Conservation (phyloP, 2,888 invertebrate genomes). For the Drosophila neutralis region DNA sequence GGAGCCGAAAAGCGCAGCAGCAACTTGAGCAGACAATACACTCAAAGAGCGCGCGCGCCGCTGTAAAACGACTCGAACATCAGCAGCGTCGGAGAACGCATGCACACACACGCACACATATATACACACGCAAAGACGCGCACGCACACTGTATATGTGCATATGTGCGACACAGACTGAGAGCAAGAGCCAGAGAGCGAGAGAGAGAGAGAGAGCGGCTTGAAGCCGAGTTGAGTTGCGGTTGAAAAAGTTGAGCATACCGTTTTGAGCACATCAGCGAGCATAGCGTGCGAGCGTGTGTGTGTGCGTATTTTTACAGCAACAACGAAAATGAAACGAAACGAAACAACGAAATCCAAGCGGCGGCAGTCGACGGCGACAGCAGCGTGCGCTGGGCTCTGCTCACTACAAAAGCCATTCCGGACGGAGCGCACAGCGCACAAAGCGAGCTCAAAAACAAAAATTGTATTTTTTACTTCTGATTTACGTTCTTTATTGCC, state of each 20-base stretch:
- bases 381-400: slow-evolving; percentile 65
- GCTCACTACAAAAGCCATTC: slow-evolving; percentile 64
- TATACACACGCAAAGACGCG: slow-evolving; percentile 18
- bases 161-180: slow-evolving; percentile 5
- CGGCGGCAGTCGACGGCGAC: slow-evolving; percentile 69
- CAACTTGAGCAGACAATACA: slow-evolving; percentile 10
- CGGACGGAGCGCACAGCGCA: slow-evolving; percentile 58
- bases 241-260: slow-evolving; percentile 27
- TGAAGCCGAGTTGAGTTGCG: slow-evolving; percentile 44
- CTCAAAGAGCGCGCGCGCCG: slow-evolving; percentile 32
- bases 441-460: slow-evolving; percentile 56
- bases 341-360: slow-evolving; percentile 61
- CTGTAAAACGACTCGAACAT: slow-evolving; percentile 24
- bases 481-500: slow-evolving; percentile 34
- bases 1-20: slow-evolving; percentile 3
- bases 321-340: slow-evolving; percentile 49
- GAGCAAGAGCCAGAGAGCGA: slow-evolving; percentile 11
- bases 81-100: slow-evolving; percentile 12
- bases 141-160: slow-evolving; percentile 36
- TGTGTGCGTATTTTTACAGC: slow-evolving; percentile 21
- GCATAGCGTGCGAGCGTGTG: slow-evolving; percentile 27
- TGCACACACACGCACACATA: slow-evolving; percentile 1
- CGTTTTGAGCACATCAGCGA: slow-evolving; percentile 49
- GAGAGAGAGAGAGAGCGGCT: slow-evolving; percentile 37
- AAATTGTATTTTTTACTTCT: slow-evolving; percentile 34